Base-by-base conservation (phyloP, 2,888 invertebrate genomes). In the Apomyelois bistriatella region DNA sequence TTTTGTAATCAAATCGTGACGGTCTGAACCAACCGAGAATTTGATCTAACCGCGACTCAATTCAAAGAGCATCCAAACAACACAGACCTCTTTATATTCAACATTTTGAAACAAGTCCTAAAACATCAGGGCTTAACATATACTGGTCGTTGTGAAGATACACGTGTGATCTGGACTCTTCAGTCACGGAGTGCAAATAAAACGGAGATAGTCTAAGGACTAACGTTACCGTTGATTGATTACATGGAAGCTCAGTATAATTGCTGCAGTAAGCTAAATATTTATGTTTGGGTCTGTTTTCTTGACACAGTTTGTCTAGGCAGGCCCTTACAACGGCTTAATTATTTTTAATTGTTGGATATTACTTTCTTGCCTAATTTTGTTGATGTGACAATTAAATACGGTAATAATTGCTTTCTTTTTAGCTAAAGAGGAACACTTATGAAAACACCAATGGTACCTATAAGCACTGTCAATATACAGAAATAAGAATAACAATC, bases 151-250 rank as follows among this genome's bases (percentile, higher is more conserved):
- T 35, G 9, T 17, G 13, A 72, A 70, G 67, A 22, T 67, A 70
- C 71, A 76, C 72, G 76, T 73, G 74, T 71, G 66, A 66, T 73
- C 72, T 72, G 71, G 66, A 76, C 65, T 68, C 61, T 71, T 74
- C 70, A 70, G 76, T 78, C 80, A 81, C 77, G 79, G 66, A 64
- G 64, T 57, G 60, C 64, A 74, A 70, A 71, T 60, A 64, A 64
- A 65, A 56, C 63, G 62, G 67, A 59, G 66, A 63, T 66, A 65
- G 64, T 71, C 64, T 58, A 62, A 68, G 63, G 65, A 58, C 57
- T 55, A 58, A 66, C 63, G 72, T 65, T 68, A 67, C 57, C 58
- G 54, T 57, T 82, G 79, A 81, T 79, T 78, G 80, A 82, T 79
- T 67, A 68, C 70, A 76, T 68, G 64, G 58, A n/a, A 42, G 41